Evolutionary conservation across 2,113 vertebrate genomes (phyloP).

Genomic region (Columbina picui): DNA sequence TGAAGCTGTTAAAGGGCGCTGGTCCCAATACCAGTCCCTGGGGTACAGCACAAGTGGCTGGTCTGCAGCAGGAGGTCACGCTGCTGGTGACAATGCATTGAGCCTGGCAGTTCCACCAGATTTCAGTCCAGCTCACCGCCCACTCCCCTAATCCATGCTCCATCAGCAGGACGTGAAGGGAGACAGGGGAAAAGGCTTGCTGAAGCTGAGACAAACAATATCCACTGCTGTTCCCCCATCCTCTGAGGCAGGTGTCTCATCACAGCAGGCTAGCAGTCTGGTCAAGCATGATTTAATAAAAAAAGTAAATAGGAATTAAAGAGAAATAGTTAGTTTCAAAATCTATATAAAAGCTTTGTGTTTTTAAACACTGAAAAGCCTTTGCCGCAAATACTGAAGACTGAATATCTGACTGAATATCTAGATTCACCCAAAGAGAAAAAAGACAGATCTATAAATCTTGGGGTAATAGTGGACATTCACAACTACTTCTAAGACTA

Average conservation of each 20-base stretch:
- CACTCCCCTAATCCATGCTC: not conserved
- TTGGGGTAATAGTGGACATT: not conserved
- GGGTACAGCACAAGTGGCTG: not conserved
- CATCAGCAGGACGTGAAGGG: not conserved
- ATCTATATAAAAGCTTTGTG: not conserved
- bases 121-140: not conserved
- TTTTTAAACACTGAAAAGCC: not conserved
- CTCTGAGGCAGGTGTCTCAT: too few relatives aligned
- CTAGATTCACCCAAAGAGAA: not conserved
- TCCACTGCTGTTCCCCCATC: too few relatives aligned
- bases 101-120: not conserved
- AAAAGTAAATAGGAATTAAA: not conserved
- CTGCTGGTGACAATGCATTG: not conserved
- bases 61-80: not conserved
- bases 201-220: not conserved
- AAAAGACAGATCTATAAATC: not conserved
- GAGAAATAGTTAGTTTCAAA: not conserved
- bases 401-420: not conserved
- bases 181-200: not conserved
- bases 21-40: not conserved
- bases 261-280: not conserved
- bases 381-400: not conserved
- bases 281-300: not conserved
- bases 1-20: not conserved
- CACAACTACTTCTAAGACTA: not conserved